Evolutionary conservation across 2,113 vertebrate genomes (phyloP).

Genomic region (Poeciliopsis turrubarensis): DNA sequence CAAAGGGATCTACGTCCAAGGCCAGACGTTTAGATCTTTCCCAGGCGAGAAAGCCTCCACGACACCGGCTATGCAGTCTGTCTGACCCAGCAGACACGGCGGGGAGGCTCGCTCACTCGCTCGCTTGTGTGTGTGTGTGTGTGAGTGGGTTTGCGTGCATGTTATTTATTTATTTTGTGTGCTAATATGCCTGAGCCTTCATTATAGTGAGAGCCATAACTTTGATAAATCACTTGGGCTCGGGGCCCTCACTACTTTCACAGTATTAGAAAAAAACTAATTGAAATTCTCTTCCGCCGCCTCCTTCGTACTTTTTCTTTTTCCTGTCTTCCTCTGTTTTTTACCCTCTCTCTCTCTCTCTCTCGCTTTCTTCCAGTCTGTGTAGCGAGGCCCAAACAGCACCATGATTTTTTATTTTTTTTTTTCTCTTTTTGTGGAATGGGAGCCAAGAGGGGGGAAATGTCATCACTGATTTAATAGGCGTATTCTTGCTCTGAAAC

Average conservation of each 20-base stretch:
- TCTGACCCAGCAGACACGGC: constrained; percentile 57
- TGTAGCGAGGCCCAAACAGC: constrained; percentile 54
- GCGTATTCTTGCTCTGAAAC: constrained; percentile 43
- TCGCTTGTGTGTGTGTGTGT: constrained; percentile 24
- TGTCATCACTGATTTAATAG: constrained; percentile 80
- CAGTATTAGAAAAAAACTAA: constrained; percentile 81
- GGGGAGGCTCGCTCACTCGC: constrained; percentile 6
- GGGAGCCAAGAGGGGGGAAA: constrained; percentile 71
- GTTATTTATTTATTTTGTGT: constrained; percentile 75
- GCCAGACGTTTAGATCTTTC: constrained; percentile 66
- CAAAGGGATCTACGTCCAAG: constrained; percentile 40
- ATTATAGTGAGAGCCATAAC: constrained; percentile 82
- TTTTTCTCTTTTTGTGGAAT: constrained; percentile 14
- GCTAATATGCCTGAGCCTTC: constrained; percentile 81
- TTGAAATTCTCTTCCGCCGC: constrained; percentile 78
- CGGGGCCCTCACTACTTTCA: constrained; percentile 78
- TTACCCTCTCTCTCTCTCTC: constrained; percentile 25
- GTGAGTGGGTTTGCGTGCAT: constrained; percentile 38
- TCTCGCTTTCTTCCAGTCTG: constrained; percentile 27
- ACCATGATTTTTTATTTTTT: constrained; percentile 37
- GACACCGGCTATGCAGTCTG: constrained; percentile 24
- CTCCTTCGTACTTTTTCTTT: constrained; percentile 38
- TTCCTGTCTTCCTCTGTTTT: constrained; percentile 19
- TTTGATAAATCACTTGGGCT: constrained; percentile 84
- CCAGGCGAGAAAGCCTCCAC: constrained; percentile 48